Percentiles rank a stretch among this genome's conserved stretches.
Evolutionary conservation across 2,113 vertebrate genomes (phyloP).

Genomic region (Gasterosteus aculeatus): DNA sequence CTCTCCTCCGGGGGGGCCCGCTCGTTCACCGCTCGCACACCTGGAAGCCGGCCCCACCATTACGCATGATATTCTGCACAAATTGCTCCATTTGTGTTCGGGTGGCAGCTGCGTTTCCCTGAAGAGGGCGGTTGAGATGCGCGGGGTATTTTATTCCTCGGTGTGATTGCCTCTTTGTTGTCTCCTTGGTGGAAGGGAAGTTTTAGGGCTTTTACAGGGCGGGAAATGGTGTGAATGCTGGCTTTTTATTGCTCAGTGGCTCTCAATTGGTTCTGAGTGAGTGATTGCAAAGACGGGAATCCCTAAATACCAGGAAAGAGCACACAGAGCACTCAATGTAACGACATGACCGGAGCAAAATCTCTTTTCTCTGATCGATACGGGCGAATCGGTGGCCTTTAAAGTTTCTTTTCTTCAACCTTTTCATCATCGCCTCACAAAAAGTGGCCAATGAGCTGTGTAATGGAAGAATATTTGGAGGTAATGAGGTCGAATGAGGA

Average conservation of each 20-base stretch:
- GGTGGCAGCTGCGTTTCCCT: conserved; percentile 68
- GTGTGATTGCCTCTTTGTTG: conserved; percentile 42
- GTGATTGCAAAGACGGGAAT: not conserved
- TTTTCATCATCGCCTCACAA: not conserved
- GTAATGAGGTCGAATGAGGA: not conserved
- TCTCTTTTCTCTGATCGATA: not conserved
- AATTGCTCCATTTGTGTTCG: conserved; percentile 79
- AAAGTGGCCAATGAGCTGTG: not conserved
- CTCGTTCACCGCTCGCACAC: conserved; percentile 57
- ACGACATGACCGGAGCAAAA: not conserved
- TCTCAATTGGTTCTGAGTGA: conserved; percentile 6
- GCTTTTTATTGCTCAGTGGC: conserved; percentile 1
- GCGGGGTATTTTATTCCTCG: conserved; percentile 42
- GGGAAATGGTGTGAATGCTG: conserved; percentile 12
- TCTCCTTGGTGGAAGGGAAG: conserved; percentile 5
- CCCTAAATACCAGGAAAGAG: not conserved
- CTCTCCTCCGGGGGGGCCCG: conserved; percentile 49
- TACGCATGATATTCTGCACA: conserved; percentile 75
- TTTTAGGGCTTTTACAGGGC: conserved; percentile 13
- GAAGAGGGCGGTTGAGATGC: conserved; percentile 39
- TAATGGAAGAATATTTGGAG: not conserved
- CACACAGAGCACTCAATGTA: conserved; percentile 11
- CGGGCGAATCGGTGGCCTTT: not conserved
- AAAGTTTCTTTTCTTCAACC: not conserved
- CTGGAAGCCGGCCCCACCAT: conserved; percentile 63